Base-by-base conservation (phyloP, 2,888 invertebrate genomes). In the Sinodicranocentrus sp. region DNA sequence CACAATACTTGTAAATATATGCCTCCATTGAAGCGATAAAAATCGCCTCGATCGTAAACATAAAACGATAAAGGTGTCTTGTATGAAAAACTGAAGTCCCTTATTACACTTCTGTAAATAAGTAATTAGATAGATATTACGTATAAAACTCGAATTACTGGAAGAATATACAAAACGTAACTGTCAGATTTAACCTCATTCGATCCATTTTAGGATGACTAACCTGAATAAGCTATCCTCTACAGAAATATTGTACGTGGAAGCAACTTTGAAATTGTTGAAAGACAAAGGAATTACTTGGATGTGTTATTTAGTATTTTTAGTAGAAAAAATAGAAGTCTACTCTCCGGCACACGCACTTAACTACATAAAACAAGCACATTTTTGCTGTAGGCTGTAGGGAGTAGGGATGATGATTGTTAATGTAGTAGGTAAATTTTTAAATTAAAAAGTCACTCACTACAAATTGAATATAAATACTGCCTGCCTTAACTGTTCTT, bases 401-500 rank as follows among this genome's bases (percentile, higher is more conserved):
- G 57, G 2, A 57, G 15, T 21, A 57, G 19, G 57, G 2, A 57
- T 57, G 2, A 48, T 21, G 23, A 57, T 21, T 19, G 5, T 57
- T 19, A 57, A 21, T 57, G 57, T 39, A 65, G 65, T 65, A 21
- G 43, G 15, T 44, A 19, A 65, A 65, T 44, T 33, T 65, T 39
- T 2, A 21, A n/a, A n/a, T n/a, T n/a, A n/a, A n/a, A 65, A 63
- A 33, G 65, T 65, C 65, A 39, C 65, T 65, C 28, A 65, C 3
- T 65, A 15, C 23, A 8, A 43, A 26, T 17, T 23, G 44, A 43
- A 33, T 15, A 61, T 61, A 48, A 44, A 48, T 72, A 80, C 80
- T 80, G 80, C 80, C 80, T 80, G 80, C 80, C 80, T 80, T 80
- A 80, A 67, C 19, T 72, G 33, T 67, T 80, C n/a, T n/a, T n/a